Evolutionary conservation across 2,797 vertebrate genomes (phyloP).

Genomic region (Tadarida brasiliensis): DNA sequence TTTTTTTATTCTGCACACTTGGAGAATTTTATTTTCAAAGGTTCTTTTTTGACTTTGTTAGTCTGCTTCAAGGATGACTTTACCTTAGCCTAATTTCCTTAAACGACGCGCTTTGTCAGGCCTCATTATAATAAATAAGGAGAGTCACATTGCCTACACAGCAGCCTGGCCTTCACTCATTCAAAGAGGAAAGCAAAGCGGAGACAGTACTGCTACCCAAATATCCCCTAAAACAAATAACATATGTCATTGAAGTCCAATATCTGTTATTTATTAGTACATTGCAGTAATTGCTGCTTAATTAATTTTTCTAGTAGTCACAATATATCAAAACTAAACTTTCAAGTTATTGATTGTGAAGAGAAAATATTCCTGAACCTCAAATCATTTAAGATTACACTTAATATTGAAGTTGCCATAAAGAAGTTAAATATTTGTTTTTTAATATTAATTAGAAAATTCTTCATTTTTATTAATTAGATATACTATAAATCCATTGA

Average conservation of each 20-base stretch:
- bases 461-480: constrained; percentile 45
- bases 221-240: background rate
- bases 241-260: background rate
- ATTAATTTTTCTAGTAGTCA: constrained; percentile 19
- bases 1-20: constrained; percentile 48
- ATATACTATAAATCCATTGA: background rate
- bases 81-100: background rate
- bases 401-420: constrained; percentile 21
- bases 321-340: background rate
- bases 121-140: background rate
- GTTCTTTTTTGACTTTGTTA: constrained; percentile 41
- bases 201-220: background rate
- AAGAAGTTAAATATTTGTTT: background rate
- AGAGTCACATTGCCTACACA: fast-evolving
- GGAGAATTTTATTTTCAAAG: constrained; percentile 56
- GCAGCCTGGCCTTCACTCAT: background rate
- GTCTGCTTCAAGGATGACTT: background rate
- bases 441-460: background rate
- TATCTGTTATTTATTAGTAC: constrained; percentile 11
- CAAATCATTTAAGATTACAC: background rate
- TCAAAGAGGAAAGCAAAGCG: background rate
- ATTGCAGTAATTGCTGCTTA: background rate
- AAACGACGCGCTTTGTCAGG: background rate
- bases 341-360: background rate
- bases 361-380: background rate